These are phyloP conservation scores for Crenuchus spilurus DNA, from an alignment of 2,797 vertebrate genomes.

Conservation along the genomic window DNA sequence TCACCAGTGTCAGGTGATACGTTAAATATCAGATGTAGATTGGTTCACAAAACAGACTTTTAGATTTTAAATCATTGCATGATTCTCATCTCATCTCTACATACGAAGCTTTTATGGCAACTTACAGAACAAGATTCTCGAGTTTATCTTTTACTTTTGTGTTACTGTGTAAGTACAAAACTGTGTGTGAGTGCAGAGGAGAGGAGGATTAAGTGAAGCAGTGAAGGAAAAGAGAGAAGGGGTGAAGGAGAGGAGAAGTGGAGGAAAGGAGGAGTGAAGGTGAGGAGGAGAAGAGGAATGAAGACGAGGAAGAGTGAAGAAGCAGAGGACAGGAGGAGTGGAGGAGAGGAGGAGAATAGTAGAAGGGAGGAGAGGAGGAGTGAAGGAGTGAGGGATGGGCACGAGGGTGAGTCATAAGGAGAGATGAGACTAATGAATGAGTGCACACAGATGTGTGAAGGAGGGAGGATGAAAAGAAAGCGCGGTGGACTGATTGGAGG, in stretches of 20 bases:
- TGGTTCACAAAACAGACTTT: too few species aligned
- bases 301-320: constrained; percentile 29
- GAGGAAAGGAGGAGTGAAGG: constrained; percentile 33
- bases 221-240: constrained; percentile 34
- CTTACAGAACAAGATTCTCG: constrained; percentile 29
- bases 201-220: constrained; percentile 34
- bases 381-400: constrained; percentile 29
- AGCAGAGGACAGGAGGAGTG: constrained; percentile 40
- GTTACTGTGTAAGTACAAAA: constrained; percentile 32
- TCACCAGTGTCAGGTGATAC: too few species aligned
- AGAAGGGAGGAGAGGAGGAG: constrained; percentile 30
- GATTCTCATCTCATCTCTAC: too few species aligned
- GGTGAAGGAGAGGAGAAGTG: constrained; percentile 32
- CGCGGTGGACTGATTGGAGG: constrained; percentile 45
- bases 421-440: constrained; percentile 39
- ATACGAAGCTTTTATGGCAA: constrained; percentile 39
- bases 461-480: constrained; percentile 56
- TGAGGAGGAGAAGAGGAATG: constrained; percentile 44
- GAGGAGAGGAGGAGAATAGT: constrained; percentile 28
- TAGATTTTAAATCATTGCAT: too few species aligned
- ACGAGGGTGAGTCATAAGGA: constrained; percentile 44
- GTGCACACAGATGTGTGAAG: constrained; percentile 52
- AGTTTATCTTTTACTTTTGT: constrained; percentile 31
- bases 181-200: constrained; percentile 40
- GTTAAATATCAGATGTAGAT: too few species aligned